Percentiles rank a stretch among this genome's conserved stretches.
Evolutionary conservation across 2,888 invertebrate genomes (phyloP).

Genomic region (Luperina testacea): DNA sequence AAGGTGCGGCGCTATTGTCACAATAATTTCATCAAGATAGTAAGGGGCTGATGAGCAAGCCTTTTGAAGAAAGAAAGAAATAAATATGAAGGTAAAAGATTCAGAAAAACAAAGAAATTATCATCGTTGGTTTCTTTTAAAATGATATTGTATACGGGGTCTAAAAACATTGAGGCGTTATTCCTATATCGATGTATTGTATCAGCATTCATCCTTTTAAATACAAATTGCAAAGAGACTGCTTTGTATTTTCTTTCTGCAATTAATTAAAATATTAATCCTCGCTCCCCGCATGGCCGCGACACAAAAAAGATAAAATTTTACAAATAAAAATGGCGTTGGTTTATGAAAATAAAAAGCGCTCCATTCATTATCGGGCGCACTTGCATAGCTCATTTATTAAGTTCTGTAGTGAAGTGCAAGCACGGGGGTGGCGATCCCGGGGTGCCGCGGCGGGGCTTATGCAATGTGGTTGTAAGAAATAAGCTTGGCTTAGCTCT

Average conservation of each 20-base stretch:
- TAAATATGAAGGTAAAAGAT: background rate
- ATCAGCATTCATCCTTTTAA: background rate
- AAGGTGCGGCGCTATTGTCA: conserved; percentile 33
- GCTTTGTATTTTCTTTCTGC: background rate
- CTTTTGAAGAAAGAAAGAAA: background rate
- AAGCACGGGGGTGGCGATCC: conserved; percentile 1
- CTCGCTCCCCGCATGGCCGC: conserved; percentile 45
- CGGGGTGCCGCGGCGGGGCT: conserved; percentile 11
- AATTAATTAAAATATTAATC: background rate
- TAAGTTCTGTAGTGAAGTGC: conserved; percentile 58
- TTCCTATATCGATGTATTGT: background rate
- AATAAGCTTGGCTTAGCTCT: background rate
- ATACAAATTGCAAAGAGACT: background rate
- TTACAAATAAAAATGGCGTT: conserved; percentile 72
- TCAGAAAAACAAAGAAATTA: background rate
- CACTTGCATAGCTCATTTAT: conserved; percentile 68
- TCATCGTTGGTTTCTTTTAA: background rate
- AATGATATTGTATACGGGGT: background rate
- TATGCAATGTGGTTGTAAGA: background rate
- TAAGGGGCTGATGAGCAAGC: conserved; percentile 31
- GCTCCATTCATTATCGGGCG: conserved; percentile 71
- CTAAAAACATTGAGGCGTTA: background rate
- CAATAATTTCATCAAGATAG: conserved; percentile 46
- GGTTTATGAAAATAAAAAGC: conserved; percentile 75
- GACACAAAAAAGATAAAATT: conserved; percentile 63